These are phyloP conservation scores for Cheilosia grossa DNA, from an alignment of 2,888 invertebrate species.

Conservation along the genomic window DNA sequence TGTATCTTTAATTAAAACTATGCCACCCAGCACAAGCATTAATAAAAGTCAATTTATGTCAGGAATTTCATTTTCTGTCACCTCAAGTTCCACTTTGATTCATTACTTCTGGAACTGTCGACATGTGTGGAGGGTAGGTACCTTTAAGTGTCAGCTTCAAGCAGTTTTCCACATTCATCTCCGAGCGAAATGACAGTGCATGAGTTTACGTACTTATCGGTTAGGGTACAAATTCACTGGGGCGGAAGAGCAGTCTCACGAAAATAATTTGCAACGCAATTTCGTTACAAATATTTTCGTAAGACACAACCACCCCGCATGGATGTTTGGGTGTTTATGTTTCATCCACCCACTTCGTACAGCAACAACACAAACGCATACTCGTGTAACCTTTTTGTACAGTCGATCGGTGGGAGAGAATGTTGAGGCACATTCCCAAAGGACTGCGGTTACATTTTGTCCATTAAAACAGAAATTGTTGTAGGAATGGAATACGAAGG, in stretches of 20 bases:
- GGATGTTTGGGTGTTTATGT: constrained; percentile 57
- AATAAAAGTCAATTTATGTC: constrained; percentile 65
- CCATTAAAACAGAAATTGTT: constrained; percentile 71
- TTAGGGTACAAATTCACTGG: constrained; percentile 58
- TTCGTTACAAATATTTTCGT: constrained; percentile 66
- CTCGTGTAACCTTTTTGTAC: not conserved
- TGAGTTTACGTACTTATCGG: constrained; percentile 57
- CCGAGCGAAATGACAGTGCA: constrained; percentile 43
- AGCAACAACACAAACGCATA: not conserved
- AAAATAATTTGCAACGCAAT: constrained; percentile 66
- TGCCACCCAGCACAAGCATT: constrained; percentile 44
- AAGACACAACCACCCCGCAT: constrained; percentile 33
- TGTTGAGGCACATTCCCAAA: constrained; percentile 28
- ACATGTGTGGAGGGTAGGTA: constrained; percentile 1
- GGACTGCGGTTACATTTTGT: constrained; percentile 61
- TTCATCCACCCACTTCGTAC: not conserved
- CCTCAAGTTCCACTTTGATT: constrained; percentile 64
- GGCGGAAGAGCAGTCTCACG: constrained; percentile 60
- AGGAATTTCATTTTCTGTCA: constrained; percentile 61
- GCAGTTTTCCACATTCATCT: constrained; percentile 2
- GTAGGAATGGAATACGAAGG: constrained; percentile 51
- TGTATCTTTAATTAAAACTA: constrained; percentile 63
- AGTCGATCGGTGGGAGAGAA: constrained; percentile 27
- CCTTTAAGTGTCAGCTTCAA: not conserved
- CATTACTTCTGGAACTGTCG: constrained; percentile 45